Evolutionary conservation across 2,888 invertebrate genomes (phyloP).

Genomic region (Aleiodes leptofemur): DNA sequence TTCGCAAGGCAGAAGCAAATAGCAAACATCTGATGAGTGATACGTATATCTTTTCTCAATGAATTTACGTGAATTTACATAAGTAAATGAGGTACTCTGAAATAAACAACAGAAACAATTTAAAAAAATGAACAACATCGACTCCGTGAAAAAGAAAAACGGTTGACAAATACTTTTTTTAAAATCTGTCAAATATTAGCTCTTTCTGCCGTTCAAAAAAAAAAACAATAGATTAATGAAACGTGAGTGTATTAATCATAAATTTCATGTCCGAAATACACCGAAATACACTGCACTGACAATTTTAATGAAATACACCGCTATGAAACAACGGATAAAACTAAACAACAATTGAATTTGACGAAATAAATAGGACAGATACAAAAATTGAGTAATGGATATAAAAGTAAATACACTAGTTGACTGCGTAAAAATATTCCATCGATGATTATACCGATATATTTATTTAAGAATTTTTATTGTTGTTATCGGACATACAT

Average conservation of each 20-base stretch:
- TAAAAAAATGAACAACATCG: slow-evolving; percentile 10
- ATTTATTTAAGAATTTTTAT: slow-evolving; percentile 75
- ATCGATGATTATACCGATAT: slow-evolving; percentile 71
- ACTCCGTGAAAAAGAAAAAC: slow-evolving; percentile 21
- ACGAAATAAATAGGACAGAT: slow-evolving; percentile 24
- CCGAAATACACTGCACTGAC: slow-evolving; percentile 31
- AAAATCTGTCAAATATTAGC: neutral
- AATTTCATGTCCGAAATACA: slow-evolving; percentile 35
- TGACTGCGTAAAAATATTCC: slow-evolving; percentile 72
- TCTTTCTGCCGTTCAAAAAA: neutral
- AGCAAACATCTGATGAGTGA: slow-evolving; percentile 71
- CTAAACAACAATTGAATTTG: slow-evolving; percentile 22
- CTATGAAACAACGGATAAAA: neutral
- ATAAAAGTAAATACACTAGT: slow-evolving; percentile 59
- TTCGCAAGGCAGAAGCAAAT: slow-evolving; percentile 71
- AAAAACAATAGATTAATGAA: slow-evolving; percentile 2
- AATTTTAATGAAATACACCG: slow-evolving; percentile 34
- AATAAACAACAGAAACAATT: slow-evolving; percentile 36
- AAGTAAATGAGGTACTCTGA: slow-evolving; percentile 23
- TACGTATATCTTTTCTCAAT: slow-evolving; percentile 68
- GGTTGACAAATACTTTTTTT: slow-evolving; percentile 36
- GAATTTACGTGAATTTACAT: slow-evolving; percentile 51
- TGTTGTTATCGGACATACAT: slow-evolving; percentile 73
- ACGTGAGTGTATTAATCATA: slow-evolving; percentile 34
- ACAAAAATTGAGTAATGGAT: slow-evolving; percentile 24